A percentile compares a stretch with the other conserved stretches of the same genome.
phyloP scores from a whole-genome alignment of 2,797 vertebrate genomes.

The Sebastes ruberrimus region DNA sequence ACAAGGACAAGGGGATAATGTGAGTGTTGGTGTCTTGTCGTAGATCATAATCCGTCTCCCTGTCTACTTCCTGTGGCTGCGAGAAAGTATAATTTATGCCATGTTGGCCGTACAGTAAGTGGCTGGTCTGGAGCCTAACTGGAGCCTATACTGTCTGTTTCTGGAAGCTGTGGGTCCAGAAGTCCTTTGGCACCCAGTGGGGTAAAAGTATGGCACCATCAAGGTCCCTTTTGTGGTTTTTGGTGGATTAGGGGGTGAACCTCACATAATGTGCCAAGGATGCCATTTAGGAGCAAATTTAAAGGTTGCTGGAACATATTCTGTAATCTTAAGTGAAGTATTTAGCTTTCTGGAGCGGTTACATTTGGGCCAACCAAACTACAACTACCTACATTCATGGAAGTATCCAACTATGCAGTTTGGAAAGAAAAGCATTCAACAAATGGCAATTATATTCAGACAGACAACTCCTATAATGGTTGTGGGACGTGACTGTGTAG shows the following conservation, averaged over 20 bases:
- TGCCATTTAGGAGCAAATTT: conserved; percentile 36
- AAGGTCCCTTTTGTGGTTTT: conserved; percentile 36
- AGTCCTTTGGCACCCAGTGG: neutral
- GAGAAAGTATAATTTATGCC: conserved; percentile 54
- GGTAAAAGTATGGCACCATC: conserved; percentile 17
- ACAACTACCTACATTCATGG: conserved; percentile 9
- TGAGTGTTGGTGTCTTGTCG: conserved; percentile 41
- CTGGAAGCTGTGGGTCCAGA: conserved; percentile 24
- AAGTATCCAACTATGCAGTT: conserved; percentile 10
- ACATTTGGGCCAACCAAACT: conserved; percentile 10
- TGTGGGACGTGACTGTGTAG: neutral
- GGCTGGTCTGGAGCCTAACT: conserved; percentile 44
- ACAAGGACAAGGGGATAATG: conserved; percentile 43
- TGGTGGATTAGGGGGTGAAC: conserved; percentile 14
- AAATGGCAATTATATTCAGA: conserved; percentile 25
- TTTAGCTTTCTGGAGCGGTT: conserved; percentile 15
- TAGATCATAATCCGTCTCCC: conserved; percentile 22
- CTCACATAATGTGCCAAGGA: conserved; percentile 33
- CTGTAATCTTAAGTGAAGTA: conserved; percentile 12
- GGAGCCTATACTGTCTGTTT: conserved; percentile 43
- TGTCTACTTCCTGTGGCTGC: conserved; percentile 53
- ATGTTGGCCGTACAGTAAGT: conserved; percentile 53
- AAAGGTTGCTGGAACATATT: conserved; percentile 38
- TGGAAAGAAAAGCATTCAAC: neutral
- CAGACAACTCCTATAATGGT: conserved; percentile 23